Percentiles rank a stretch among this genome's conserved stretches.
Evolutionary conservation across 2,113 vertebrate genomes (phyloP).

Genomic region (Tichodroma muraria): DNA sequence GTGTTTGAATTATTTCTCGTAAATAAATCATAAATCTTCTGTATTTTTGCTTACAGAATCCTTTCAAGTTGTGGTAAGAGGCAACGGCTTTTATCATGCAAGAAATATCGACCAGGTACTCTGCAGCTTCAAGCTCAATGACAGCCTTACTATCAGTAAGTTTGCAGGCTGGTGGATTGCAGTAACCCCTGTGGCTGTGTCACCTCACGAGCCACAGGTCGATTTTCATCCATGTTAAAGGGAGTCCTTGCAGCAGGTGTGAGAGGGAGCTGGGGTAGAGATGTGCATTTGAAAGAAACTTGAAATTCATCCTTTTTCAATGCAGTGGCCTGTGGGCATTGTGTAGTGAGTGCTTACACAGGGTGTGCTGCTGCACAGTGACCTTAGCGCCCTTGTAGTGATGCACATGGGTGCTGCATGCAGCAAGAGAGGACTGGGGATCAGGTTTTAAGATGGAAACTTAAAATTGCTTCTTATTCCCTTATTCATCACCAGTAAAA

Average conservation of each 20-base stretch:
- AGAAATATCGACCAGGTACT: slow-evolving; percentile 77
- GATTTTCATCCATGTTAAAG: not conserved
- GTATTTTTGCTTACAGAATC: slow-evolving; percentile 70
- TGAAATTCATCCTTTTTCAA: not conserved
- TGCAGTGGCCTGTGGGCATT: not conserved
- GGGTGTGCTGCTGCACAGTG: not conserved
- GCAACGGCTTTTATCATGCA: slow-evolving; percentile 84
- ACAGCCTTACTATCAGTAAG: slow-evolving; percentile 81
- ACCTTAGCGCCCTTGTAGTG: not conserved
- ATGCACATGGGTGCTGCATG: rapidly evolving
- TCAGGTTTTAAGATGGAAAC: not conserved
- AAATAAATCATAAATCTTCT: not conserved
- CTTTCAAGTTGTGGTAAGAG: slow-evolving; percentile 83
- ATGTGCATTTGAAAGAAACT: not conserved
- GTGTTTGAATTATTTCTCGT: not conserved
- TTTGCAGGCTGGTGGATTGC: not conserved
- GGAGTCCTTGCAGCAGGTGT: not conserved
- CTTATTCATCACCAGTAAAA: not conserved
- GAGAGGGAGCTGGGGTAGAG: not conserved
- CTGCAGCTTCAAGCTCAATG: slow-evolving; percentile 89
- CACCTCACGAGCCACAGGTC: not conserved
- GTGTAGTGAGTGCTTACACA: rapidly evolving
- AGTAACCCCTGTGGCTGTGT: not conserved
- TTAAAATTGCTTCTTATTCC: not conserved
- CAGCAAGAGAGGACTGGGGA: not conserved